Evolutionary conservation across 2,113 vertebrate genomes (phyloP), one percentile per base, ranked within the genome.

Genomic region (Catagonus wagneri): DNA sequence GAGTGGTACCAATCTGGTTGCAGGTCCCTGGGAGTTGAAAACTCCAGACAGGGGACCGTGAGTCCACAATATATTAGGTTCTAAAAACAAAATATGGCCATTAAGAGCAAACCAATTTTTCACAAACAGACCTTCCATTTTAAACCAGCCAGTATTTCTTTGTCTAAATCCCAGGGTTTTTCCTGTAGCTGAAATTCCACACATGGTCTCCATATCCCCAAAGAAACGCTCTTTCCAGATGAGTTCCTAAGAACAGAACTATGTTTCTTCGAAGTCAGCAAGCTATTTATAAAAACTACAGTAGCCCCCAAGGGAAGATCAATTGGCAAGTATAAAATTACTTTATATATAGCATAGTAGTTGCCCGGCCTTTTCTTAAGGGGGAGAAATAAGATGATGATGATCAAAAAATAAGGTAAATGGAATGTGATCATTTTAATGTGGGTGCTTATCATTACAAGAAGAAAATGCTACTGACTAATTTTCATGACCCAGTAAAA

Each of bases 151-250:
- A 92, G 63, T 94, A 95, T 97, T 96, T 96, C 96, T 98, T 96
- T 96, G 95, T 96, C 93, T 96, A 94, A 97, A 96, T 95, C 97
- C 94, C 95, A 97, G 88, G 89, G 93, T 96, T 98, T 97, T 98
- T 98, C 93, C 22, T 92, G 34, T 96, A 95, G 86, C 97, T 97
- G 94, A 97, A 97, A 98, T 98, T 98, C 98, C 98, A 98, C 98
- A 99, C 97, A 98, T 98, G 98, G 98, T 97, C 97, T 96, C 98
- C 97, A 98, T 97, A 79, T 0, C 96, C 95, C 95, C 7, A 74
- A 98, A 98, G 90, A 98, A 98, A 97, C 90, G 39, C 84, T 96
- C 96, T 98, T 98, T 98, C 98, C 98, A 98, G 98, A 98, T 98
- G 97, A 99, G 96, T 96, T 98, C 95, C 97, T 96, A 93, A 98